phyloP scores from a whole-genome alignment of 2,888 invertebrate genomes.

The Nematopogon swammerdamellus region DNA sequence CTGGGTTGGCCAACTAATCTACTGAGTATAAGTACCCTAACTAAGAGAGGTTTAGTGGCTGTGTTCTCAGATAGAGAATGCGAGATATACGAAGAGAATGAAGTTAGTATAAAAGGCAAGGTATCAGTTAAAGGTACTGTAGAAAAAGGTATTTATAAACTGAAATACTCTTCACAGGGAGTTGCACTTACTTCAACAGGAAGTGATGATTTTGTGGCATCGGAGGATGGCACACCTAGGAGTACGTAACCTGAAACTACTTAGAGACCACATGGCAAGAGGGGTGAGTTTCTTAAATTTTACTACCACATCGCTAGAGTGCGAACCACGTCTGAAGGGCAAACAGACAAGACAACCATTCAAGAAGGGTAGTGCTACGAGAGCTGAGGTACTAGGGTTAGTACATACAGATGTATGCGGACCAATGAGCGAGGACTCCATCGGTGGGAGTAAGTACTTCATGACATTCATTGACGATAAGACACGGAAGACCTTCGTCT shows the following conservation, averaged over 20 bases:
- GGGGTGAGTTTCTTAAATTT: background rate
- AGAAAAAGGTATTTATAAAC: too few relatives aligned
- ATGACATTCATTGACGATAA: constrained; percentile 12
- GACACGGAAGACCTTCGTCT: constrained; percentile 1
- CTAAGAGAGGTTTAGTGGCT: too few relatives aligned
- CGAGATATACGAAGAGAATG: too few relatives aligned
- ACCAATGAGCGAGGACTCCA: constrained; percentile 8
- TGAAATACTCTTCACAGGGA: too few relatives aligned
- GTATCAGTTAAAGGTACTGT: too few relatives aligned
- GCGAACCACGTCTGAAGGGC: background rate
- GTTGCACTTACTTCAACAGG: too few relatives aligned
- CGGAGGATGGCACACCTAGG: background rate
- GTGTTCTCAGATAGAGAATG: too few relatives aligned
- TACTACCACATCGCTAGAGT: background rate
- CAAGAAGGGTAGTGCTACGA: background rate
- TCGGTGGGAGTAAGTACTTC: constrained; percentile 9
- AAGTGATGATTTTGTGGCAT: background rate
- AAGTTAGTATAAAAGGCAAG: too few relatives aligned
- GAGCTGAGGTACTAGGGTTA: constrained; percentile 3
- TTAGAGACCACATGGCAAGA: background rate
- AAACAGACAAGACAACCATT: background rate
- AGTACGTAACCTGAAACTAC: background rate
- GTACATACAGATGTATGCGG: constrained; percentile 10
- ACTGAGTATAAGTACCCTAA: too few relatives aligned
- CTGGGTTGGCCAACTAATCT: too few relatives aligned